Evolutionary conservation across 2,888 invertebrate species (phyloP).

Genomic region (Rhodophaea formosa): DNA sequence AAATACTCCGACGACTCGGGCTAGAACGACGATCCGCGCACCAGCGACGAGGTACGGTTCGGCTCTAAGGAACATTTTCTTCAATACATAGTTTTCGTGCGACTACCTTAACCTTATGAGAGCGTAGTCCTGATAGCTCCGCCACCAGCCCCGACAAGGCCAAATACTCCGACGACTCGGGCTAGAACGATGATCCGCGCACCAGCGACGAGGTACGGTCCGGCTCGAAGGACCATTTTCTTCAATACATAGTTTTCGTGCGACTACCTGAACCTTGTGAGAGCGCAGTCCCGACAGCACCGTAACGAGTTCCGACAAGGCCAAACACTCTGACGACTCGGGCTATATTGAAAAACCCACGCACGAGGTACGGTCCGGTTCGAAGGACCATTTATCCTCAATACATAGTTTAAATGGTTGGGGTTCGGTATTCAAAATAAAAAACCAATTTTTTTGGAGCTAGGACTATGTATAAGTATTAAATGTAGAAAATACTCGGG

Average conservation of each 20-base stretch:
- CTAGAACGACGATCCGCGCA: conserved; percentile 41
- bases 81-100: too few relatives aligned
- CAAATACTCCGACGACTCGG: conserved; percentile 51
- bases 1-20: conserved; percentile 56
- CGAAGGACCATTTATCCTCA: too few relatives aligned
- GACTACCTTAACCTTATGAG: too few relatives aligned
- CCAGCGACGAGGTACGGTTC: conserved; percentile 23
- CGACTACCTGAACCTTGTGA: too few relatives aligned
- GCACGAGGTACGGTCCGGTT: background rate
- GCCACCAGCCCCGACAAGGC: conserved; percentile 23
- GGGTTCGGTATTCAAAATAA: too few relatives aligned
- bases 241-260: too few relatives aligned
- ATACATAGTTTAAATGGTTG: too few relatives aligned
- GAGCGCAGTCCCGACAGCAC: background rate
- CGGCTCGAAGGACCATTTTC: too few relatives aligned
- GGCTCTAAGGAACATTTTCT: too few relatives aligned
- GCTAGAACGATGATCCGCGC: conserved; percentile 34
- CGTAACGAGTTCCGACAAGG: conserved; percentile 22
- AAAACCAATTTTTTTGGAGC: too few relatives aligned
- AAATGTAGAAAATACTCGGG: too few relatives aligned
- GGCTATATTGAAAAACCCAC: conserved; percentile 36
- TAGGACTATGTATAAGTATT: too few relatives aligned
- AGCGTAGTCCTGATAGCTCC: background rate
- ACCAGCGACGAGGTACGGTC: background rate
- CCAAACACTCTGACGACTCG: conserved; percentile 50